These are phyloP conservation scores for Lophura swinhoii DNA, from an alignment of 2,797 vertebrate genomes.

Conservation along the genomic window DNA sequence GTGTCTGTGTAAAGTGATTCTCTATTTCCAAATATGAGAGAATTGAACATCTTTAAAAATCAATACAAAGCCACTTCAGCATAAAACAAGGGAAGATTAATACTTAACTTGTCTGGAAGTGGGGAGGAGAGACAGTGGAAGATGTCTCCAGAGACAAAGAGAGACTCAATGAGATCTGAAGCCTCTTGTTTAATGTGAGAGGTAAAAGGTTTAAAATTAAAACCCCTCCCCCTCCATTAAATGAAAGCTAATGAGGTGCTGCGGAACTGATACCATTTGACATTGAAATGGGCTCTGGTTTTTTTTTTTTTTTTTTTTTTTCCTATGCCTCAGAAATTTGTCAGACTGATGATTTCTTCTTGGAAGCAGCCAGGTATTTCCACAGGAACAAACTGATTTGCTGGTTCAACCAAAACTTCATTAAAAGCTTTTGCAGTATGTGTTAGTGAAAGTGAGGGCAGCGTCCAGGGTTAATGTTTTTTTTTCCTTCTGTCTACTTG, in stretches of 20 bases:
- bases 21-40: slow-evolving; percentile 44
- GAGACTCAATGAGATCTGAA: slow-evolving; percentile 39
- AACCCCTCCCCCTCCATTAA: slow-evolving; percentile 16
- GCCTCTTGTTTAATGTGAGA: slow-evolving; percentile 37
- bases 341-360: not conserved
- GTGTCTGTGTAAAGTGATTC: not conserved
- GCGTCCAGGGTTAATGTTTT: not conserved
- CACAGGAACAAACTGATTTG: not conserved
- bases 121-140: not conserved
- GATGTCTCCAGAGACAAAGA: slow-evolving; percentile 14
- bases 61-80: slow-evolving; percentile 54
- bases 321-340: not conserved
- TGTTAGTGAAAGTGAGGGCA: not conserved
- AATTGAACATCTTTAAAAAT: slow-evolving; percentile 61
- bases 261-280: slow-evolving; percentile 9
- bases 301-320: no score
- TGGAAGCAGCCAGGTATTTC: not conserved
- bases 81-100: slow-evolving; percentile 55
- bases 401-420: slow-evolving; percentile 9
- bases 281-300: not conserved
- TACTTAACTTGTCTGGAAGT: slow-evolving; percentile 54
- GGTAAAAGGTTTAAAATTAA: slow-evolving; percentile 52
- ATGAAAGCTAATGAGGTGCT: slow-evolving; percentile 34
- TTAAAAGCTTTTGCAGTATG: not conserved
- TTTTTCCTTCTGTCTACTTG: not conserved